Conservation (phyloP, 2,113 vertebrate genomes). For the Athene cunicularia region DNA sequence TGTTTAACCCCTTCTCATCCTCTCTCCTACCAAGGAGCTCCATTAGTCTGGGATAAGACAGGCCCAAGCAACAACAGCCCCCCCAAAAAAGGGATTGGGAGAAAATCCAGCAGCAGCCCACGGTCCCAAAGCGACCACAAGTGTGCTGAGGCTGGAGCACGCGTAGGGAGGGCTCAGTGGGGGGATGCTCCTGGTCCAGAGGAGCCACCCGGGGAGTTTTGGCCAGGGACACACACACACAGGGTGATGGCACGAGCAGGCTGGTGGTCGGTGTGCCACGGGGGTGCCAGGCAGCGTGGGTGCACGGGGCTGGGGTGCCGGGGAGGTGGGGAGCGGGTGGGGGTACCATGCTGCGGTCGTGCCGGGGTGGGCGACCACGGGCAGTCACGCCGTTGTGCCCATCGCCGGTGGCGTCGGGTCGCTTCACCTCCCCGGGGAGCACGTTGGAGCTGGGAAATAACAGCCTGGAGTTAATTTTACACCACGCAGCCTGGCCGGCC, state of each 20-base stretch:
- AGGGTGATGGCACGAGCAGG: not conserved
- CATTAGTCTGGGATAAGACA: accelerated
- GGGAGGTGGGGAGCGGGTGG: too few relatives aligned
- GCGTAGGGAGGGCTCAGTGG: accelerated
- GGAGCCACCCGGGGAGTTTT: not conserved
- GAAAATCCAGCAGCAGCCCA: accelerated
- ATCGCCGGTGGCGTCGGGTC: accelerated
- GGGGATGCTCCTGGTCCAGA: not conserved
- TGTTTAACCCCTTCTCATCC: slow-evolving; percentile 33
- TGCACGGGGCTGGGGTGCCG: too few relatives aligned
- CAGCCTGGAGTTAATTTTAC: not conserved
- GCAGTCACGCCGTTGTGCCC: accelerated
- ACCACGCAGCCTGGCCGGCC: accelerated
- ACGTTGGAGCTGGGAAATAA: not conserved
- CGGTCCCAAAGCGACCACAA: not conserved
- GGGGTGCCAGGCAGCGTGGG: not conserved
- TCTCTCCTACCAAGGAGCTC: accelerated
- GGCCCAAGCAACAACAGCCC: not conserved
- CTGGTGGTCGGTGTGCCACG: accelerated
- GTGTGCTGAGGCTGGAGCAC: not conserved
- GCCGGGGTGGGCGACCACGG: accelerated
- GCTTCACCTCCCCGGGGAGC: accelerated
- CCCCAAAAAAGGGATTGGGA: too few relatives aligned
- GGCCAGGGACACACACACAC: too few relatives aligned
- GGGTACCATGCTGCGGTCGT: not conserved